phyloP scores from a whole-genome alignment of 2,888 invertebrate species.

The Platerodrilus igneus region DNA sequence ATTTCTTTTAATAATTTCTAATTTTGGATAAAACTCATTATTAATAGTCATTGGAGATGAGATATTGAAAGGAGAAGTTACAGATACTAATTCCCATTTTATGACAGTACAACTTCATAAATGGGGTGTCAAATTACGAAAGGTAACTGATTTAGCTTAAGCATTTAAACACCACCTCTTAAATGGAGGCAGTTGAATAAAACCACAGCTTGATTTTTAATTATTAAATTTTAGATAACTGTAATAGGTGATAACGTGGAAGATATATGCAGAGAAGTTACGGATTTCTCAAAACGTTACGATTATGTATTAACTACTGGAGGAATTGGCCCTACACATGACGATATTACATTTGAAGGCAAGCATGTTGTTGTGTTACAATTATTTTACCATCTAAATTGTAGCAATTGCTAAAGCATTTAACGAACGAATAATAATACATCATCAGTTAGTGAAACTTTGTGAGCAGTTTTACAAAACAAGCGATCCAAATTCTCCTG shows the following conservation, averaged over 20 bases:
- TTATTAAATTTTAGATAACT: constrained; percentile 52
- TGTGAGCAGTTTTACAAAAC: constrained; percentile 48
- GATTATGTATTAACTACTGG: constrained; percentile 70
- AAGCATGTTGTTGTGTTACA: constrained; percentile 5
- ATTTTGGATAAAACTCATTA: neutral
- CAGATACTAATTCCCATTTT: constrained; percentile 65
- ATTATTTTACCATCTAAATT: constrained; percentile 24
- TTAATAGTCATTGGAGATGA: constrained; percentile 69
- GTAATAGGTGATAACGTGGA: constrained; percentile 63
- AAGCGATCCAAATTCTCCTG: constrained; percentile 43
- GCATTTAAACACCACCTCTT: neutral
- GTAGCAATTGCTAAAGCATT: constrained; percentile 55
- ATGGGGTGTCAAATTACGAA: constrained; percentile 59
- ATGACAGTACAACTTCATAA: constrained; percentile 57
- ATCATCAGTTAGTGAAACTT: constrained; percentile 49
- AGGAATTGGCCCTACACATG: constrained; percentile 75
- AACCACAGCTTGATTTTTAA: too few relatives aligned
- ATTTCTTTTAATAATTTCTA: neutral
- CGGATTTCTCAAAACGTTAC: constrained; percentile 54
- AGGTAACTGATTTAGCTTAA: constrained; percentile 39
- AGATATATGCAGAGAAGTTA: constrained; percentile 61
- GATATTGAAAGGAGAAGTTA: constrained; percentile 66
- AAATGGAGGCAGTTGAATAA: neutral
- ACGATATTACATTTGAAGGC: constrained; percentile 72
- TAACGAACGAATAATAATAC: constrained; percentile 45